Base-by-base conservation (phyloP, 2,797 vertebrate species). In the Emydoidea blandingii region DNA sequence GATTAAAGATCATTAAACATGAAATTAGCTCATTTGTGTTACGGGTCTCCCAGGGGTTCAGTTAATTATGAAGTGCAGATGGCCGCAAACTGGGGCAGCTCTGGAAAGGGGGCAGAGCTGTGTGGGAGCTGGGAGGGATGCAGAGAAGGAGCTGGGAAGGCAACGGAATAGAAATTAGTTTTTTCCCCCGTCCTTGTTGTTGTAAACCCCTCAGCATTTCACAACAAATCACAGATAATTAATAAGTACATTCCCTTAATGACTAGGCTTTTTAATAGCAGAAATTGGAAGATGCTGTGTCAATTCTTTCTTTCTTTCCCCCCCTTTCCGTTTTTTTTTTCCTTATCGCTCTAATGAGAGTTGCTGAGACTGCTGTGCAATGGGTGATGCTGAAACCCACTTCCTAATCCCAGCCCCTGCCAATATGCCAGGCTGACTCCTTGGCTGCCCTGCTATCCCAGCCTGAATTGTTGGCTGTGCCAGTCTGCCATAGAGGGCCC, bases 1-100 rank as follows among this genome's bases (percentile, higher is more conserved):
- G 98, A 98, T 98, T 98, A 98, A 98, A 98, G 98, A 98, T 98
- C 98, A 97, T 98, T 98, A 98, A 97, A 98, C 98, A 98, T 97
- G 97, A 98, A 98, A 98, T 98, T 98, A 98, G 97, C 98, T 97
- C 95, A 6, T 98, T 98, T 98, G 96, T 98, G 97, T 97, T 97
- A 96, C 53, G 92, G 96, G 93, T 98, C 98, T 98, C 98, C 76
- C 2, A 85, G 97, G 98, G 93, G 85, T 95, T 97, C 81, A 68
- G 10, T 96, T 97, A 98, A 98, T 98, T 97, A 97, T 88, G 91
- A 97, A 74, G 82, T 83, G 95, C 98, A 98, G 98, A 98, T 98
- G 98, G 98, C 97, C 94, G 2, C 44, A 21, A 97, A 97, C 96
- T n/a, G 2, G 96, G 97, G 91, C 93, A 1, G 65, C 1, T 8